Conservation (phyloP, 2,888 invertebrate species). For the Eremobia ochroleuca region DNA sequence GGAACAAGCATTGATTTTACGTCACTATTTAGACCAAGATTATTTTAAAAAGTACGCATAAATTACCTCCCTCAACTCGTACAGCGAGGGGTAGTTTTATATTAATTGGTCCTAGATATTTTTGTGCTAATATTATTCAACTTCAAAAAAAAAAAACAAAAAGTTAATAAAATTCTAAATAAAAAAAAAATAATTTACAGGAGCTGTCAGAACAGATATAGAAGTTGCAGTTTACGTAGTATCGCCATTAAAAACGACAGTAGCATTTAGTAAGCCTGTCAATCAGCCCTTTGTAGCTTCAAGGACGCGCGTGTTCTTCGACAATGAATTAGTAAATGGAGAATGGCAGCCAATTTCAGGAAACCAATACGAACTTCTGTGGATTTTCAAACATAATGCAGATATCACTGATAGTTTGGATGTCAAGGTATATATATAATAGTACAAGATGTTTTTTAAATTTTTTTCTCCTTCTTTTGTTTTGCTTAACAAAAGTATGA, state of each 20-base stretch:
- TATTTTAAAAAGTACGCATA: not conserved
- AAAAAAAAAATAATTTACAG: constrained; percentile 69
- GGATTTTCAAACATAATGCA: constrained; percentile 82
- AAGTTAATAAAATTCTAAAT: not conserved
- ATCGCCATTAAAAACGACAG: constrained; percentile 78
- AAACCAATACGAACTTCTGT: constrained; percentile 86
- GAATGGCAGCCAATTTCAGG: constrained; percentile 86
- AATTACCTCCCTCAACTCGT: no score
- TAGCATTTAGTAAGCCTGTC: constrained; percentile 85
- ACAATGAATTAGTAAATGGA: constrained; percentile 75
- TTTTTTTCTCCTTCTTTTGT: not conserved
- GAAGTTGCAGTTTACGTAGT: constrained; percentile 82
- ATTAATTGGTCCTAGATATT: not conserved
- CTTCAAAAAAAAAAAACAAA: not conserved
- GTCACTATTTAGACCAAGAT: no score
- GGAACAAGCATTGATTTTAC: not conserved
- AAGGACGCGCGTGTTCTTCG: constrained; percentile 76
- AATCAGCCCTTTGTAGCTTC: constrained; percentile 73
- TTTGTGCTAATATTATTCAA: not conserved
- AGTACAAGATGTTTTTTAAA: not conserved
- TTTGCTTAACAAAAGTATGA: not conserved
- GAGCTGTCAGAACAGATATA: constrained; percentile 85
- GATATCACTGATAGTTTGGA: constrained; percentile 71
- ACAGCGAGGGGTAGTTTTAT: not conserved
- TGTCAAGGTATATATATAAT: constrained; percentile 81